Evolutionary conservation across 2,113 vertebrate species (phyloP), one percentile per base, ranked within the genome.

Genomic region (Chaetops frenatus): DNA sequence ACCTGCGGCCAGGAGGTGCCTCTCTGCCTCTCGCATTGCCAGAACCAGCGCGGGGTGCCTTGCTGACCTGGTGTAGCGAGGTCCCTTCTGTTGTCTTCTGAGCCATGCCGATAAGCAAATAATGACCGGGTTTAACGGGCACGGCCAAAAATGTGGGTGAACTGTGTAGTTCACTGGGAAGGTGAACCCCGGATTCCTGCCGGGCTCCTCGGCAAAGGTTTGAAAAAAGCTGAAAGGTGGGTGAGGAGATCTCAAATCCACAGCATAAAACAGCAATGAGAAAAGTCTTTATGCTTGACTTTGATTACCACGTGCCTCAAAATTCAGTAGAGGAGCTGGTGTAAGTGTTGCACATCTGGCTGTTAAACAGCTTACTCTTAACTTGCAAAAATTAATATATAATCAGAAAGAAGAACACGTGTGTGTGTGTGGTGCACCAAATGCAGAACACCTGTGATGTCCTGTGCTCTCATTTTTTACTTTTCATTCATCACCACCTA

Each of bases 341-440:
- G 2, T 44, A 38, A 50, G 29, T 51, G 22, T 73, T 2, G 2
- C 31, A 22, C 27, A 7, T 27, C 11, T 38, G 38, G 12, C 73
- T 74, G 53, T 79, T 94, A 16, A 90, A 54, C 23, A 70, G 25
- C 7, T 65, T 57, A 23, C 2, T 33, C 20, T 54, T 90, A 93
- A 83, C 88, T 86, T 91, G 22, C 3, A 73, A 77, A 86, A 90
- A 79, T 87, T 91, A 91, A 86, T 81, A 5, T 18, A 36, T 96
- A 73, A 93, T 73, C 79, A 66, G 42, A 33, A 29, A 50, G 53
- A 53, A 54, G 25, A 50, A 20, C 16, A 18, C 0, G 0, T 33
- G 18, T 11, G 7, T 47, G 9, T 12, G 4, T 19, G 35, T 82
- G 31, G 15, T 29, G 17, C 58, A 25, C 42, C 58, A 51, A 33